Evolutionary conservation across 1,140 invertebrate genomes (phyloP).

Genomic region (Venustaconcha ellipsiformis): DNA sequence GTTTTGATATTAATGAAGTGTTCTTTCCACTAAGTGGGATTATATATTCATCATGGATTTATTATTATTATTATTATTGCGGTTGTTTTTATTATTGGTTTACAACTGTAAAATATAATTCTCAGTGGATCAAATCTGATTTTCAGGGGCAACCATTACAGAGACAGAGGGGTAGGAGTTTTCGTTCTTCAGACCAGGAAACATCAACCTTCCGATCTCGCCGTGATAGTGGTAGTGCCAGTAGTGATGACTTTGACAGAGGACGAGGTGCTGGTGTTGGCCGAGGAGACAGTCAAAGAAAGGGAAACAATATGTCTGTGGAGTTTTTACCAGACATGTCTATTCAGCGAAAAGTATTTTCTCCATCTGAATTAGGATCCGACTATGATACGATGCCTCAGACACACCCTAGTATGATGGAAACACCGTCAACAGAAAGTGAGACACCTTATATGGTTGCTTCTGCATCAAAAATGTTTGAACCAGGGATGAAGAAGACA

Average conservation of each 20-base stretch:
- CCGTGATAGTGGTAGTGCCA: slow-evolving; percentile 25
- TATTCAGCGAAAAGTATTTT: slow-evolving; percentile 15
- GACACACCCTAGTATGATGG: slow-evolving; percentile 29
- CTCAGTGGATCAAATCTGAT: background rate
- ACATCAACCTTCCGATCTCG: slow-evolving; percentile 35
- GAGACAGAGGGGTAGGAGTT: slow-evolving; percentile 31
- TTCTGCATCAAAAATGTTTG: too few species aligned
- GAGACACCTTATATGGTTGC: background rate
- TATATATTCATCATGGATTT: too few species aligned
- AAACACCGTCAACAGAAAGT: slow-evolving; percentile 38
- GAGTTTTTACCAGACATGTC: background rate
- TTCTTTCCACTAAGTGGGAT: too few species aligned
- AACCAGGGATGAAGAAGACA: too few species aligned
- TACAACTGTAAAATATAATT: too few species aligned
- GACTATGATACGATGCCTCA: slow-evolving; percentile 34
- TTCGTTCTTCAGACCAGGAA: slow-evolving; percentile 29
- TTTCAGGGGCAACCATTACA: slow-evolving; percentile 28
- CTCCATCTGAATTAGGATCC: slow-evolving; percentile 33
- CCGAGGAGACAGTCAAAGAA: background rate
- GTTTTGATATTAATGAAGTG: too few species aligned
- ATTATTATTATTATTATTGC: too few species aligned
- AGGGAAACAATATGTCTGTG: slow-evolving; percentile 19
- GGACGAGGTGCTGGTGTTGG: background rate
- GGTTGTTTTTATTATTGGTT: too few species aligned
- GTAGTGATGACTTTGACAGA: slow-evolving; percentile 33